Conservation (phyloP, 2,888 invertebrate species). For the Drosophila nr. medialis region DNA sequence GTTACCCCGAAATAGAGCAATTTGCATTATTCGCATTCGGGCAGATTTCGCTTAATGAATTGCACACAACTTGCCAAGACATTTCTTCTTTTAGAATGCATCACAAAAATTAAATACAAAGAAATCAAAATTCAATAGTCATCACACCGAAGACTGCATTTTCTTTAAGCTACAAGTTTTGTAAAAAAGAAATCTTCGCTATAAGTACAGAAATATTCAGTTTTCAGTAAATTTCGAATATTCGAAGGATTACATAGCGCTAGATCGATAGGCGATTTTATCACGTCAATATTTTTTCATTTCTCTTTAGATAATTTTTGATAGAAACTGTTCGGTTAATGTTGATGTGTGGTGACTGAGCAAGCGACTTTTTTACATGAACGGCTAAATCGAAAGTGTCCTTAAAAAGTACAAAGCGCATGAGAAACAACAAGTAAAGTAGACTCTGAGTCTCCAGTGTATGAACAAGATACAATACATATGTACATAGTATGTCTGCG, state of each 20-base stretch:
- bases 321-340: neutral
- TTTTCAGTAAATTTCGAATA: neutral
- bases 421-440: no score
- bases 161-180: neutral
- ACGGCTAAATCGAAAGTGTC: neutral
- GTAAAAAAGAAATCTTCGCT: neutral
- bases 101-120: slow-evolving; percentile 13
- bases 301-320: neutral
- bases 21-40: slow-evolving; percentile 76
- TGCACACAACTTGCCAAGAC: slow-evolving; percentile 74
- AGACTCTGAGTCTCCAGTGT: neutral
- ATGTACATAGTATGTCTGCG: slow-evolving; percentile 21
- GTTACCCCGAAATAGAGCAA: slow-evolving; percentile 72
- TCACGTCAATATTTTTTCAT: neutral
- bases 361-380: neutral
- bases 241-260: neutral
- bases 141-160: slow-evolving; percentile 9
- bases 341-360: neutral
- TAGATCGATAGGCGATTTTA: neutral
- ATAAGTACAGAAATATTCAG: neutral
- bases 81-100: slow-evolving; percentile 27
- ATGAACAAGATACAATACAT: neutral
- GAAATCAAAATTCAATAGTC: neutral
- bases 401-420: neutral
- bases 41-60: slow-evolving; percentile 72